phyloP scores from a whole-genome alignment of 2,113 vertebrate genomes.

The Dryoscopus gambensis region DNA sequence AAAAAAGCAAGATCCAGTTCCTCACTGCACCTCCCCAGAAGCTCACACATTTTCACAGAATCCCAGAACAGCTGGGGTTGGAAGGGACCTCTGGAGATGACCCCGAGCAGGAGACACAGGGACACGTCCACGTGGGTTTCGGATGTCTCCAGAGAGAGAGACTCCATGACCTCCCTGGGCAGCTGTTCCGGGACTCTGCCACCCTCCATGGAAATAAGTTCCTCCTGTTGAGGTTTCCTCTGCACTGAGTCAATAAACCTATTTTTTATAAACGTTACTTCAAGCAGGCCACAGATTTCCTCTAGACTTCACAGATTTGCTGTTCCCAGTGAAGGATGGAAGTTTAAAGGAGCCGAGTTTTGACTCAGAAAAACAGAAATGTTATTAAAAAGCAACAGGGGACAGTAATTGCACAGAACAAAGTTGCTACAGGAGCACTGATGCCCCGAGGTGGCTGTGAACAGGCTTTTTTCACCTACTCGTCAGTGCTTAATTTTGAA shows the following conservation, averaged over 20 bases:
- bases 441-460: not conserved
- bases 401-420: not conserved
- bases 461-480: constrained; percentile 13
- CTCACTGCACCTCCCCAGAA: not conserved
- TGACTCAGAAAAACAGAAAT: not conserved
- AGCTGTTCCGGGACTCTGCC: not conserved
- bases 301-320: not conserved
- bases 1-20: not conserved
- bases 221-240: not conserved
- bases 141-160: not conserved
- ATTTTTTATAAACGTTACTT: not conserved
- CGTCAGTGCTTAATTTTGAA: not conserved
- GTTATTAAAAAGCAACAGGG: constrained; percentile 17
- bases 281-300: not conserved
- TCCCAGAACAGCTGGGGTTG: not conserved
- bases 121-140: not conserved
- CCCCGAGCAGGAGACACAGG: not conserved
- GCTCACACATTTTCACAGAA: not conserved
- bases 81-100: not conserved
- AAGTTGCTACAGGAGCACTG: not conserved
- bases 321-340: not conserved
- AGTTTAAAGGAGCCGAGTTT: not conserved
- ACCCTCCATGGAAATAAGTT: not conserved
- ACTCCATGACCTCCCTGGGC: not conserved
- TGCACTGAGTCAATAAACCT: not conserved